Evolutionary conservation across 2,113 vertebrate species (phyloP), one percentile per base, ranked within the genome.

Genomic region (Pedionomus torquatus): DNA sequence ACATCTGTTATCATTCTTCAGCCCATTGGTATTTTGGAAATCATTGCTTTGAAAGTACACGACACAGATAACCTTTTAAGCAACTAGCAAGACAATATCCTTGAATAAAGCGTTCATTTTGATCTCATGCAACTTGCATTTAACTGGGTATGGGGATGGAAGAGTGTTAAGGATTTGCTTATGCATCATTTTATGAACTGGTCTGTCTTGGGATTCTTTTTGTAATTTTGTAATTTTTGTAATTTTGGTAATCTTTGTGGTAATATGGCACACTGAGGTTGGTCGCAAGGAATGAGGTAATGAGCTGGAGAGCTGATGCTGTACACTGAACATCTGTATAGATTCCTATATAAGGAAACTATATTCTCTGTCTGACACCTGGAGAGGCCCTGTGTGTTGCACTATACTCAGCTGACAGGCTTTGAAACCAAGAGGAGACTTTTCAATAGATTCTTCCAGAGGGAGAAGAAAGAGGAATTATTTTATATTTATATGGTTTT

Each of bases 151-250:
- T 61, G 49, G 77, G 76, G 75, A 72, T 79, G 43, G 60, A 90
- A 83, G 90, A 89, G 46, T 12, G 39, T 63, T 41, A 74, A 96
- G 92, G 80, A 94, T 89, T 94, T 96, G 68, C 72, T 94, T 95
- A 71, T 10, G 2, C 58, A 81, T 92, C 4, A 9, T 51, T 92
- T 94, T 83, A 89, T 86, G 60, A 95, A 41, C 51, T 82, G 19
- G 31, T 87, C 69, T 84, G 64, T 86, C 80, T 89, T 88, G 87
- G 96, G 90, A 66, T 92, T 88, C 30, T 75, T 93, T 77, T 39
- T 74, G 75, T 90, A 61, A 48, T 94, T 86, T 68, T 89, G 19
- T n/a, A n/a, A n/a, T 75, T 93, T 77, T 39, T 74, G 75, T 90
- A 61, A 48, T 94, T 86, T 68, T 89, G 19, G n/a, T n/a, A n/a